phyloP scores from a whole-genome alignment of 2,113 vertebrate species.

The Pseudolaguvia tuberculata region DNA sequence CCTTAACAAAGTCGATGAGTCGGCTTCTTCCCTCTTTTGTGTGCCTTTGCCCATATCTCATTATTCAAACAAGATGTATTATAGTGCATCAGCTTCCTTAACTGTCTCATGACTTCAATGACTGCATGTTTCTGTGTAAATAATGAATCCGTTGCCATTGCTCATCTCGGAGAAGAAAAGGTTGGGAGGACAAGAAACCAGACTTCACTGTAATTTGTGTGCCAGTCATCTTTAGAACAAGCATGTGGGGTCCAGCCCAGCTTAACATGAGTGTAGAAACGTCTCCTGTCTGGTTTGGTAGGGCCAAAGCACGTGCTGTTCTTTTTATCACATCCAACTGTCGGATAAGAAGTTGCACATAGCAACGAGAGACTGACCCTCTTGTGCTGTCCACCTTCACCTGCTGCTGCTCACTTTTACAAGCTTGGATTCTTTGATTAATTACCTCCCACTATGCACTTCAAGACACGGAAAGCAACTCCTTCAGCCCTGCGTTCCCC shows the following conservation, averaged over 20 bases:
- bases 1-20: slow-evolving; percentile 41
- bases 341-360: slow-evolving; percentile 68
- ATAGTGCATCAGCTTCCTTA: slow-evolving; percentile 48
- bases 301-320: slow-evolving; percentile 18
- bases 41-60: slow-evolving; percentile 35
- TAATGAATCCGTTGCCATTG: slow-evolving; percentile 44
- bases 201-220: slow-evolving; percentile 44
- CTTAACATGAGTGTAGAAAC: slow-evolving; percentile 21
- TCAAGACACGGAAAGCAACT: slow-evolving; percentile 25
- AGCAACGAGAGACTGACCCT: slow-evolving; percentile 72
- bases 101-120: slow-evolving; percentile 51
- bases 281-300: slow-evolving; percentile 30
- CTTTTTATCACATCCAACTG: slow-evolving; percentile 38
- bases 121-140: slow-evolving; percentile 47
- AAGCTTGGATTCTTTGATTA: slow-evolving; percentile 48
- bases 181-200: slow-evolving; percentile 18
- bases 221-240: slow-evolving; percentile 46
- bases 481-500: slow-evolving; percentile 5
- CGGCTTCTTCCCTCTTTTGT: slow-evolving; percentile 43
- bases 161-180: slow-evolving; percentile 30
- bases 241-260: slow-evolving; percentile 24
- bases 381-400: slow-evolving; percentile 45
- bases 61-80: slow-evolving; percentile 50
- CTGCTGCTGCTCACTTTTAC: slow-evolving; percentile 43
- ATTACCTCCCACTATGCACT: slow-evolving; percentile 42